Percentiles rank a stretch among this genome's conserved stretches.
Conservation (phyloP, 1,140 invertebrate genomes). For the Acromyrmex echinatior region DNA sequence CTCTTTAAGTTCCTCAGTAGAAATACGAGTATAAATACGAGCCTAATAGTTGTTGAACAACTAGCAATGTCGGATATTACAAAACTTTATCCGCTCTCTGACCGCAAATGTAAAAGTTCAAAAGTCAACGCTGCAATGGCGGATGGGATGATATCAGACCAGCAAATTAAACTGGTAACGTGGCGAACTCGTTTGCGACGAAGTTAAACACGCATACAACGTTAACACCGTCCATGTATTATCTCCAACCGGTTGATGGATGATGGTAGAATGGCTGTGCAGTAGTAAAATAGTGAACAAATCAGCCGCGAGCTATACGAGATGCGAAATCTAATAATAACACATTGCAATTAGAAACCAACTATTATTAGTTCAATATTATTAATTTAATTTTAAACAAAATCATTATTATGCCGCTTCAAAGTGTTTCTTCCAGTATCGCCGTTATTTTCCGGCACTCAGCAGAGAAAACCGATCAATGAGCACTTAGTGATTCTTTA, state of each 20-base stretch:
- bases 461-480: no score
- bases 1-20: not conserved
- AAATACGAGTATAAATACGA: not conserved
- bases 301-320: constrained; percentile 18
- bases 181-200: constrained; percentile 41
- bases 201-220: constrained; percentile 61
- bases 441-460: not conserved
- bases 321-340: constrained; percentile 30
- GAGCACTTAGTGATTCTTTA: no score
- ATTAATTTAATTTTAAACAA: constrained; percentile 11
- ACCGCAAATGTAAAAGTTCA: constrained; percentile 60
- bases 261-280: constrained; percentile 42
- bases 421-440: not conserved
- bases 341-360: constrained; percentile 8
- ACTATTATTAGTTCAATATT: constrained; percentile 35
- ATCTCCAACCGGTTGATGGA: constrained; percentile 55
- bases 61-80: constrained; percentile 42
- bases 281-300: constrained; percentile 39
- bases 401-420: not conserved
- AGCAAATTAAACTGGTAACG: constrained; percentile 59
- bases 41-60: constrained; percentile 42
- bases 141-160: constrained; percentile 46
- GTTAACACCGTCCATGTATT: constrained; percentile 41
- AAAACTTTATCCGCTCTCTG: constrained; percentile 52
- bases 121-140: constrained; percentile 55